Evolutionary conservation across 1,140 invertebrate genomes (phyloP), one percentile per base, ranked within the genome.

Genomic region (Oryzaephilus surinamensis): DNA sequence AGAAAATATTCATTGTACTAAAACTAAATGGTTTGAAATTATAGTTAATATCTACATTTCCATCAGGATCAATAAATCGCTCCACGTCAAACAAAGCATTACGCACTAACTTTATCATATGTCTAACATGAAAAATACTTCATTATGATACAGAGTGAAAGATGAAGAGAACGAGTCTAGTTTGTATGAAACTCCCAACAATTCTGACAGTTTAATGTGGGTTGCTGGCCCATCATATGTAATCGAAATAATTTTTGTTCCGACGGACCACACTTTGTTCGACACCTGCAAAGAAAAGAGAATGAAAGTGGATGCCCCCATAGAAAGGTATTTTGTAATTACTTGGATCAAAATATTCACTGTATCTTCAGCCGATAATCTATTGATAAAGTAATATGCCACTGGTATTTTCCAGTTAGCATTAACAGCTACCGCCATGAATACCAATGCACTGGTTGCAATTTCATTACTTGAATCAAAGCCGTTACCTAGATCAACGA

Each of bases 11-110:
- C 12, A 24, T 46, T 45, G 6, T 32, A 20, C 44, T 51, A 13
- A 60, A 50, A 24, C 58, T 32, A 6, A 57, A 33, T 32, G 60
- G 43, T 53, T 66, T 64, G 6, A 66, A 29, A 38, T 64, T 59
- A 17, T 57, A 37, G 32, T 62, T 48, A 15, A 57, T 21, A 37
- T 45, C 38, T 6, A 66, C 47, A 28, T 48, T 46, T 18, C 51
- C 26, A 15, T 38, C 17, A 27, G 33, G 43, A n/a, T 6, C 26
- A 8, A 57, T 10, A 43, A 31, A 45, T 52, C 45, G 19, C 37
- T 13, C 4, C 41, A 11, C 17, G 41, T 30, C 15, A 28, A 48
- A 24, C 19, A 48, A 15, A 36, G 41, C 31, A 24, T 55, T 40
- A 53, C 62, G 45, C 51, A 57, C 32, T 37, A 18, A 50, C 41